Evolutionary conservation across 1,140 invertebrate genomes (phyloP), one percentile per base, ranked within the genome.

Genomic region (Ceratina japonica): DNA sequence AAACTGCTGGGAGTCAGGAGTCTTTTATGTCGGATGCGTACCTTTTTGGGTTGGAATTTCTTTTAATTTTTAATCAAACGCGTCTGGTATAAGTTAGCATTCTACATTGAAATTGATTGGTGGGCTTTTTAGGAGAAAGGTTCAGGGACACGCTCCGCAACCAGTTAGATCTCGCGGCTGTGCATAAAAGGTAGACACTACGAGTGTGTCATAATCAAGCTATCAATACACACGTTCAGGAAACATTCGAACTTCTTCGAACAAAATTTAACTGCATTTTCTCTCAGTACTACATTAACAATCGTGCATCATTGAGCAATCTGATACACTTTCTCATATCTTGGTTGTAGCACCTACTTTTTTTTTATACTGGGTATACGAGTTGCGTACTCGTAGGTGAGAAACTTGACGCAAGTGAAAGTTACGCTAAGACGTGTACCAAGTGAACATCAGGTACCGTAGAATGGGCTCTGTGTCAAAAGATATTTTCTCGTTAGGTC

Each of bases 51-150:
- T 22, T 27, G 44, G 54, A 54, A 58, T 51, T 51, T 15, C n/a
- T 27, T 79, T 83, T 84, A 64, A 24, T 76, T 71, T 84, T 59
- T 63, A 71, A 75, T 27, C 5, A 8, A 61, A 71, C 44, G 20
- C 58, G 63, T 72, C 69, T 73, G 58, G 68, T 71, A 66, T 79
- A 86, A 89, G 80, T 90, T 90, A 90, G 89, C 86, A 90, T 91
- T 91, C 89, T 90, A 91, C 85, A 90, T 91, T 90, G 89, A 91
- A 91, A 91, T 91, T 90, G 88, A 90, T 89, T 86, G 72, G 74
- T 89, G 85, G 86, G 80, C 77, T 87, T 82, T 44, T 70, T 80
- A 89, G 81, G 69, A 84, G 75, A 68, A 89, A 91, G 90, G 90
- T 91, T 91, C 90, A 91, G 90, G 90, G 90, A 89, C 83, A 86